Evolutionary conservation across 2,113 vertebrate genomes (phyloP), one percentile per base, ranked within the genome.

Genomic region (Plecturocebus donacophilus): DNA sequence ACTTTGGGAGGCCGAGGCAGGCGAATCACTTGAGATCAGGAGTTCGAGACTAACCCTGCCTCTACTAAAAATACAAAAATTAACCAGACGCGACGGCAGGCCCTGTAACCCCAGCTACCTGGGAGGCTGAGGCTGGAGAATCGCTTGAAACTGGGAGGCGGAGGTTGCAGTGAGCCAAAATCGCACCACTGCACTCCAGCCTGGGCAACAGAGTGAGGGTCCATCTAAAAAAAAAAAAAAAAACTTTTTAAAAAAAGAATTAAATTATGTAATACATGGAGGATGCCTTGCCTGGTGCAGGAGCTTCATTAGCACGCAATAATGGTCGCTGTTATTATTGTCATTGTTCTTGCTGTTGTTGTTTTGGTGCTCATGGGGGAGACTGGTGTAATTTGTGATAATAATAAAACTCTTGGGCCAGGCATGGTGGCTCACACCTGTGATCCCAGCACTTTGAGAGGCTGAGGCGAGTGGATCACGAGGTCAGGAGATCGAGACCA

Each of bases 251-350:
- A 64, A 64, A 64, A 64, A 6, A 64, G 5, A 58, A 49, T 58
- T n/a, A 32, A 75, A 27, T 80, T 20, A 54, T 23, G 19, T 54
- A 17, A 2, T 45, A 38, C 13, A 12, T 32, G 35, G 54, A 56
- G 17, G 66, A 54, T 19, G 54, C 45, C 47, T 7, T 84, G 64
- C 64, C 25, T 45, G 73, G 32, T 6, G 14, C 68, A 58, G 70
- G 30, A 8, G 20, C 30, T 85, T 6, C 5, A 30, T 0, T 27
- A 61, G 30, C 14, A 1, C 0, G 6, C 12, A 38, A 1, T 35
- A 12, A 27, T 16, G 25, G 11, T 6, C 40, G 25, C 75, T 45
- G 13, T 8, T 35, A 2, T 7, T 61, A 4, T 11, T 23, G 11
- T 42, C 20, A 16, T 17, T 9, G 38, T 9, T n/a, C 1, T 8